Evolutionary conservation across 2,113 vertebrate species (phyloP), one percentile per base, ranked within the genome.

Genomic region (Ictidomys tridecemlineatus): DNA sequence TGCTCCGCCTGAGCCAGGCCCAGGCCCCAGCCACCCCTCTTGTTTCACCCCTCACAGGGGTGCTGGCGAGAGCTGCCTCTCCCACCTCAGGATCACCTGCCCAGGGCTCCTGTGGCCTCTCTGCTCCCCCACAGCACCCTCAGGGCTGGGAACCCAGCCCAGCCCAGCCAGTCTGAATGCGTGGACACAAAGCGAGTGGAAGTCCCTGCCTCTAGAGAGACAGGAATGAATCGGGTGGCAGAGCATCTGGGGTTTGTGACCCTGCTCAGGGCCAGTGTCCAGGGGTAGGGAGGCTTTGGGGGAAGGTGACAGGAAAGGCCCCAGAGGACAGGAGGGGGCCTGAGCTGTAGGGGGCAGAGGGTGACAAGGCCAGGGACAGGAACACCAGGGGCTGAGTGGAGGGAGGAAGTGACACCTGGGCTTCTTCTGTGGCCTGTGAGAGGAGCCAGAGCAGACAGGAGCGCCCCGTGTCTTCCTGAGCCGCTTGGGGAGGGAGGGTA

Each of bases 1-100:
- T 0, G 0, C 63, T 42, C 37, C 8, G 14, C 42, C 42, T 18
- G 12, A 65, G 37, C 17, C 14, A 22, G 74, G 7, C 20, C 7
- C 18, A 9, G 42, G 39, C 24, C 34, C 24, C 11, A 53, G 65
- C 16, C 11, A 42, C 28, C 51, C 45, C 48, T 12, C 5, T 0
- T 56, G 58, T 28, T 67, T 76, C 51, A 45, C 22, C 32, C 32
- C 1, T 1, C 28, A 22, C n/a, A 37, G 32, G 48, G 72, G 34
- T 13, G 45, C 70, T 78, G 61, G 18, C 12, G 9, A 63, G 56
- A 61, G 32, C 18, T 17, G 17, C 32, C 34, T 32, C n/a, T 37
- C 16, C 13, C 16, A 2, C 34, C 3, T 1, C 1, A n/a, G 63
- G 22, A 24, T 24, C 73, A 42, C 24, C 9, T 30, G 2, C 48